phyloP scores from a whole-genome alignment of 2,888 invertebrate species.

The Sacculina carcini region DNA sequence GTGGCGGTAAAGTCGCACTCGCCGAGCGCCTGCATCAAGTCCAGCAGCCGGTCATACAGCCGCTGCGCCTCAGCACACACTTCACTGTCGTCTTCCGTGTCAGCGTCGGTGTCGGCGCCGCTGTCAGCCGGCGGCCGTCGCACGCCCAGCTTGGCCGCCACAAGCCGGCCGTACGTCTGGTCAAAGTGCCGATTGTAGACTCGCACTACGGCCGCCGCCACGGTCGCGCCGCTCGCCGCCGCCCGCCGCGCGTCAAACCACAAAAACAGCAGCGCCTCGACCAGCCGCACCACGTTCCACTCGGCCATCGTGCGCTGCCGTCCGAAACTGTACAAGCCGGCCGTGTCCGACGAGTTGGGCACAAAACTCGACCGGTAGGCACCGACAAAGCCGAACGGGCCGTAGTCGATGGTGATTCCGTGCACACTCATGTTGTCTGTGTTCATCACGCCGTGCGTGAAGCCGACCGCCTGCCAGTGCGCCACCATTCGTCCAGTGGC shows the following conservation, averaged over 20 bases:
- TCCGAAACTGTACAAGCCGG: slow-evolving; percentile 30
- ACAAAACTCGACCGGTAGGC: slow-evolving; percentile 32
- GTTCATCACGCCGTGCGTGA: slow-evolving; percentile 35
- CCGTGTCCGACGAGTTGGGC: slow-evolving; percentile 35
- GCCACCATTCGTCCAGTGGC: slow-evolving; percentile 33
- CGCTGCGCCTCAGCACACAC: slow-evolving; percentile 7
- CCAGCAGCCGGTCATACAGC: slow-evolving; percentile 21
- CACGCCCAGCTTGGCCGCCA: slow-evolving; percentile 29
- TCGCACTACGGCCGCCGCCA: background rate
- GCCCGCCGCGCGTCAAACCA: slow-evolving; percentile 13
- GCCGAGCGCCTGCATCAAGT: slow-evolving; percentile 34
- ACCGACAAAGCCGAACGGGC: slow-evolving; percentile 39
- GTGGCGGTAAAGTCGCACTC: slow-evolving; percentile 34
- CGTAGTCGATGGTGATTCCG: slow-evolving; percentile 37
- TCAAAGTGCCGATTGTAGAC: slow-evolving; percentile 19
- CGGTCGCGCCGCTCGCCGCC: background rate
- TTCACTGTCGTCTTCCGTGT: slow-evolving; percentile 22
- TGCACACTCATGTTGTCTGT: slow-evolving; percentile 36
- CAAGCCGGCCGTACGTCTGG: slow-evolving; percentile 18
- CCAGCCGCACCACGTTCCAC: slow-evolving; percentile 35
- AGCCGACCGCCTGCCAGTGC: slow-evolving; percentile 35
- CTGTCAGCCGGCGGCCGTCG: too few species aligned
- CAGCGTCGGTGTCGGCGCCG: slow-evolving; percentile 21
- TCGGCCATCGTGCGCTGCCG: slow-evolving; percentile 34
- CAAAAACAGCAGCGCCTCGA: slow-evolving; percentile 29